A percentile compares a stretch with the other conserved stretches of the same genome.
phyloP scores from a whole-genome alignment of 2,113 vertebrate genomes.

The Strigops habroptila region DNA sequence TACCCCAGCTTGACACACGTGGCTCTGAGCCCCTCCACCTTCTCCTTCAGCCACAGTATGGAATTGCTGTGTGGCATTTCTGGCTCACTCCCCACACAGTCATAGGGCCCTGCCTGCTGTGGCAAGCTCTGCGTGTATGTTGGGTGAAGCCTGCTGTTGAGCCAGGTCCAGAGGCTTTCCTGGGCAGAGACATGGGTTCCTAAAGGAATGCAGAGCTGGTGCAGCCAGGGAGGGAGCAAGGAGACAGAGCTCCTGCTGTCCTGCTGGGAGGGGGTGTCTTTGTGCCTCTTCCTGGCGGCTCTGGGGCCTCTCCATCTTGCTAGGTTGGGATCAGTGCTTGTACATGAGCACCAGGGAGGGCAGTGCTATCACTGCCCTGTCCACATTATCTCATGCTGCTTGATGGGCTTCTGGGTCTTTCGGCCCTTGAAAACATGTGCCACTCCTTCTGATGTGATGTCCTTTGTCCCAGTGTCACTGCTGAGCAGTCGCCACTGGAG shows the following conservation, averaged over 20 bases:
- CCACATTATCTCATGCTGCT: background rate
- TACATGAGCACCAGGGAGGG: background rate
- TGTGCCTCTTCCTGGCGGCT: background rate
- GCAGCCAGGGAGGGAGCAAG: background rate
- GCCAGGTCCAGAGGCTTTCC: background rate
- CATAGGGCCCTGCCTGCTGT: background rate
- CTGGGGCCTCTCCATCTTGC: background rate
- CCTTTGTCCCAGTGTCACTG: slow-evolving; percentile 15
- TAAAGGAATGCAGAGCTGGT: background rate
- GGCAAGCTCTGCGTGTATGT: background rate
- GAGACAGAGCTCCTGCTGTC: background rate
- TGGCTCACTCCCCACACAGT: background rate
- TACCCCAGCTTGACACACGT: fast-evolving
- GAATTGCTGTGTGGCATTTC: background rate
- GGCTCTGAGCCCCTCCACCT: background rate
- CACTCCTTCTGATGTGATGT: background rate
- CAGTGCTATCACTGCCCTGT: background rate
- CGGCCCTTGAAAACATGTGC: background rate
- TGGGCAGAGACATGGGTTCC: background rate
- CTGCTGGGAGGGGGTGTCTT: background rate
- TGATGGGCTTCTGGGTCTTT: background rate
- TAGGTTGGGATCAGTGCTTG: background rate
- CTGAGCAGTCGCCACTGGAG: slow-evolving; percentile 8
- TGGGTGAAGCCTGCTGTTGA: background rate
- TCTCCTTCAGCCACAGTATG: background rate